A percentile compares a stretch with the other conserved stretches of the same genome.
phyloP scores from a whole-genome alignment of 1,140 invertebrate genomes.

The Nasonia longicornis region DNA sequence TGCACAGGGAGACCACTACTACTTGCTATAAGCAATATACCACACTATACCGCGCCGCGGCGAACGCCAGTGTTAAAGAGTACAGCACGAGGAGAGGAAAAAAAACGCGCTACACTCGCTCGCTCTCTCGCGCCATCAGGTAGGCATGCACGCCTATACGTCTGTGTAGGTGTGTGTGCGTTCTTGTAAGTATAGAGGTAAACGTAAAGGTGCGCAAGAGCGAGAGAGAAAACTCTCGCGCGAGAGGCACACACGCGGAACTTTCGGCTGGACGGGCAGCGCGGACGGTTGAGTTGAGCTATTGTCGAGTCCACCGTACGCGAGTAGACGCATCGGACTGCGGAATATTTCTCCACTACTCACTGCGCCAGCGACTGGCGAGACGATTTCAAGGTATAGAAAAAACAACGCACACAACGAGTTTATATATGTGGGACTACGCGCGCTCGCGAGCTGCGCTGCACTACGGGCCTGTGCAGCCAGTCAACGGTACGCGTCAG shows the following conservation, averaged over 20 bases:
- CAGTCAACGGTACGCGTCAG: slow-evolving; percentile 5
- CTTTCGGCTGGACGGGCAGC: background rate
- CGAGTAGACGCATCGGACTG: background rate
- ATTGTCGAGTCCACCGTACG: background rate
- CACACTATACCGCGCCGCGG: too few species aligned
- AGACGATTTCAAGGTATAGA: too few species aligned
- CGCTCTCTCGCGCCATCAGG: too few species aligned
- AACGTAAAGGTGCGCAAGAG: too few species aligned
- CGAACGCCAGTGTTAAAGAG: background rate
- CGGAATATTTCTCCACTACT: too few species aligned
- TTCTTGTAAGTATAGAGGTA: too few species aligned
- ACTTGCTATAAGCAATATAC: background rate
- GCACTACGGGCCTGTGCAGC: background rate
- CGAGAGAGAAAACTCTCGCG: background rate
- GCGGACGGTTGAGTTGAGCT: background rate
- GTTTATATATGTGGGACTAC: background rate
- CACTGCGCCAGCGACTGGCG: too few species aligned
- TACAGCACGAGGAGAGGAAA: too few species aligned
- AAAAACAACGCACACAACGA: too few species aligned
- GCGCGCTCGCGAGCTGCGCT: slow-evolving; percentile 17
- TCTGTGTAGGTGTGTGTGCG: background rate
- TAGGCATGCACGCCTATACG: background rate
- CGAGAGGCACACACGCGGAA: background rate
- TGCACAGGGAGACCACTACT: background rate
- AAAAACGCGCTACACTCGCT: slow-evolving; percentile 1